These are phyloP conservation scores for Chaetorhynchus papuensis DNA, from an alignment of 2,113 vertebrate genomes.

Conservation along the genomic window DNA sequence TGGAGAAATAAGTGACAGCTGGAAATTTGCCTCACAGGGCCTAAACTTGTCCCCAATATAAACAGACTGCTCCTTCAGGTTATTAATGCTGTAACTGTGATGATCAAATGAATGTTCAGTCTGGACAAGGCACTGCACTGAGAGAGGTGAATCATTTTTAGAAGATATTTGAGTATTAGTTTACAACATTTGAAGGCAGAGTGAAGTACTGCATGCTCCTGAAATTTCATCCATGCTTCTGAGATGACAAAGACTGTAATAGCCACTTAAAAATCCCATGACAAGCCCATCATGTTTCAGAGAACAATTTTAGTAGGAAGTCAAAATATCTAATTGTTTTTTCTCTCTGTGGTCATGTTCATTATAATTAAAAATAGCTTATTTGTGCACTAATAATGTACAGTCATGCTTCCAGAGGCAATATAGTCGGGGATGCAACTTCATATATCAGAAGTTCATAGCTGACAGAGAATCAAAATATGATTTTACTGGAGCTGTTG, in stretches of 20 bases:
- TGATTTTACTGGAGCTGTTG: background rate
- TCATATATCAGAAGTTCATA: background rate
- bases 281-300: background rate
- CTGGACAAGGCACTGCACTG: background rate
- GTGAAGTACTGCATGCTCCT: background rate
- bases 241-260: background rate
- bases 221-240: background rate
- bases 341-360: background rate
- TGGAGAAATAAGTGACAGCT: background rate
- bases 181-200: background rate
- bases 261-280: background rate
- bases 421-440: background rate
- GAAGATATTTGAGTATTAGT: background rate
- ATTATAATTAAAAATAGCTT: background rate
- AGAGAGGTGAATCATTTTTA: background rate
- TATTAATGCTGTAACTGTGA: background rate
- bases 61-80: background rate
- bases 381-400: background rate
- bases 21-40: accelerated
- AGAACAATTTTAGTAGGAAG: background rate
- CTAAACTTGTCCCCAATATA: background rate
- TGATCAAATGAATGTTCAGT: background rate
- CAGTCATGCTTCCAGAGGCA: background rate
- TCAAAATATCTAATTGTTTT: background rate
- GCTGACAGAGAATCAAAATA: background rate